These are phyloP conservation scores for Wiebesia pumilae DNA, from an alignment of 1,140 invertebrate species.

Conservation along the genomic window DNA sequence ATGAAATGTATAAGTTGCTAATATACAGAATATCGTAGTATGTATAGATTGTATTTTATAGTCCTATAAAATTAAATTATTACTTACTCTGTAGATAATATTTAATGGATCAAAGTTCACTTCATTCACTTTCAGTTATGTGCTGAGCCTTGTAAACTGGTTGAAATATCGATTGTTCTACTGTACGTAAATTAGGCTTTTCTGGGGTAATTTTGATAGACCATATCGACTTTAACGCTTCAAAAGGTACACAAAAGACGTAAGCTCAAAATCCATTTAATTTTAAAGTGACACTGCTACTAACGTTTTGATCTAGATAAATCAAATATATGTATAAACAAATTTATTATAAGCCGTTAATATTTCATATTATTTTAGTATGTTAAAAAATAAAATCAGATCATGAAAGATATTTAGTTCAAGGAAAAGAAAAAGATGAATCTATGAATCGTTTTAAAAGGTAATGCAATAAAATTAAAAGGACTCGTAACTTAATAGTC, in stretches of 20 bases:
- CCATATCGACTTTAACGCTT: neutral
- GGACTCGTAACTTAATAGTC: conserved; percentile 15
- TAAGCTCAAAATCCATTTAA: neutral
- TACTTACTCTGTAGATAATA: neutral
- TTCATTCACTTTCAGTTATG: neutral
- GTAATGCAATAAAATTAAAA: conserved; percentile 18
- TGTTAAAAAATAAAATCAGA: too few species aligned
- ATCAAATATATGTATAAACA: too few species aligned
- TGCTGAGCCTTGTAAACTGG: neutral
- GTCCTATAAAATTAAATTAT: neutral
- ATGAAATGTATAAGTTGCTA: too few species aligned
- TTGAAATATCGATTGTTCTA: neutral
- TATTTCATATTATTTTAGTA: too few species aligned
- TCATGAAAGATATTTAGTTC: too few species aligned
- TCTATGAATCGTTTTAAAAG: neutral
- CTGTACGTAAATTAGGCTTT: neutral
- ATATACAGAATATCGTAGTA: too few species aligned
- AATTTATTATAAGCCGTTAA: too few species aligned
- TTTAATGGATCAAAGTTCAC: neutral
- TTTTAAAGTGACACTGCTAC: too few species aligned
- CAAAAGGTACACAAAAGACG: neutral
- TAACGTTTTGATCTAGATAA: too few species aligned
- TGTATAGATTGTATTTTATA: neutral
- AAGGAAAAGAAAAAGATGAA: neutral
- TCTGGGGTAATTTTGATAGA: neutral